These are phyloP conservation scores for Nematolebias whitei DNA, from an alignment of 2,113 vertebrate species.

Conservation along the genomic window DNA sequence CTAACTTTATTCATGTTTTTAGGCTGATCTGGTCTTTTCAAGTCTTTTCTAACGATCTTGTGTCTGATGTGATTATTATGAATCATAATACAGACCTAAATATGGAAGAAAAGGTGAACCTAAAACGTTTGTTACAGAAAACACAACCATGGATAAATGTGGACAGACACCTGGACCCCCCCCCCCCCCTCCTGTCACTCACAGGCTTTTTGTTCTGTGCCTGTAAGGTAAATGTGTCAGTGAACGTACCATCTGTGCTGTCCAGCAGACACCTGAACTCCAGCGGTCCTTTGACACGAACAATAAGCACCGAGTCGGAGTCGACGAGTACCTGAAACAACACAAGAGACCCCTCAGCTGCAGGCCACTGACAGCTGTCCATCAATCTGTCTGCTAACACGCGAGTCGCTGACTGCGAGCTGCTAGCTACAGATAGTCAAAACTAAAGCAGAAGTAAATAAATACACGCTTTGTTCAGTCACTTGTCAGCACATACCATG, in stretches of 20 bases:
- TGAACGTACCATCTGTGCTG: constrained; percentile 61
- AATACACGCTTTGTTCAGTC: not conserved
- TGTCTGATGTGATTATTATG: too few species aligned
- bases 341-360: constrained; percentile 10
- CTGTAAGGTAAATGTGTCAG: not conserved
- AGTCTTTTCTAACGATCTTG: too few species aligned
- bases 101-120: too few species aligned
- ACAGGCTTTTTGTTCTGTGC: too few species aligned
- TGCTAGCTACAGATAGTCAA: not conserved
- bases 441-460: not conserved
- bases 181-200: too few species aligned
- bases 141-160: too few species aligned
- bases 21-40: too few species aligned
- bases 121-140: too few species aligned
- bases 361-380: not conserved
- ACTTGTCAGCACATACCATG: constrained; percentile 48
- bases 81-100: too few species aligned
- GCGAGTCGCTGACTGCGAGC: not conserved
- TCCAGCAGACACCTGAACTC: constrained; percentile 68
- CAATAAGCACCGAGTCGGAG: constrained; percentile 20
- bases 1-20: too few species aligned
- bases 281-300: constrained; percentile 65
- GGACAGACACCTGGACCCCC: too few species aligned
- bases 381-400: not conserved
- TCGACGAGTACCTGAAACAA: constrained; percentile 42